Percentiles rank a stretch among this genome's conserved stretches.
These are phyloP conservation scores for Diadumene lineata DNA, from an alignment of 92 coral and sea anemone genomes.

Conservation along the genomic window DNA sequence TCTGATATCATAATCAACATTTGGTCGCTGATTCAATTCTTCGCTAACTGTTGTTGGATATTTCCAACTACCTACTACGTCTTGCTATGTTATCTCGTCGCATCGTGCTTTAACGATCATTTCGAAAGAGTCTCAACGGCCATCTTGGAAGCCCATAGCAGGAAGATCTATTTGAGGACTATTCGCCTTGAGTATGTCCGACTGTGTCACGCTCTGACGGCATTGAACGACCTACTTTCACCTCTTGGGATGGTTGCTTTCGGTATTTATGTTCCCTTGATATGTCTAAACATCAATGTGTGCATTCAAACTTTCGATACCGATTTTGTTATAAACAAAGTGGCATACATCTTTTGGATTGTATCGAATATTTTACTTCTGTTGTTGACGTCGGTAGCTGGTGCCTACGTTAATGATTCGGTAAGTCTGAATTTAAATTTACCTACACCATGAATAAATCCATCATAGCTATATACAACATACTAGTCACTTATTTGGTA, in stretches of 20 bases:
- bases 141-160: not conserved
- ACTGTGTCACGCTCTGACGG: slow-evolving; percentile 16
- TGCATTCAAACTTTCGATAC: not conserved
- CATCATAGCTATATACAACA: no score
- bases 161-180: not conserved
- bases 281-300: slow-evolving; percentile 1
- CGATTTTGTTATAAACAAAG: not conserved
- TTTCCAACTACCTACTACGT: slow-evolving; percentile 1
- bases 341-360: slow-evolving; percentile 8
- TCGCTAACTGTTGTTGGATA: not conserved
- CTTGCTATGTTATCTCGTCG: slow-evolving; percentile 7
- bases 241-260: not conserved
- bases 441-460: not conserved
- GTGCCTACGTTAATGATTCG: slow-evolving; percentile 15
- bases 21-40: not conserved
- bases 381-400: slow-evolving; percentile 1
- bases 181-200: slow-evolving; percentile 26
- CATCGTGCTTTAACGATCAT: slow-evolving; percentile 13
- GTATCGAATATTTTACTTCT: not conserved
- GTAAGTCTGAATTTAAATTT: no score
- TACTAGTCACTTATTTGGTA: no score
- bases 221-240: slow-evolving; percentile 17
- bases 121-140: slow-evolving; percentile 19
- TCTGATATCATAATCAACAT: no score
- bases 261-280: slow-evolving; percentile 13